Base-by-base conservation (phyloP, 2,113 vertebrate species). In the Poeciliopsis occidentalis region DNA sequence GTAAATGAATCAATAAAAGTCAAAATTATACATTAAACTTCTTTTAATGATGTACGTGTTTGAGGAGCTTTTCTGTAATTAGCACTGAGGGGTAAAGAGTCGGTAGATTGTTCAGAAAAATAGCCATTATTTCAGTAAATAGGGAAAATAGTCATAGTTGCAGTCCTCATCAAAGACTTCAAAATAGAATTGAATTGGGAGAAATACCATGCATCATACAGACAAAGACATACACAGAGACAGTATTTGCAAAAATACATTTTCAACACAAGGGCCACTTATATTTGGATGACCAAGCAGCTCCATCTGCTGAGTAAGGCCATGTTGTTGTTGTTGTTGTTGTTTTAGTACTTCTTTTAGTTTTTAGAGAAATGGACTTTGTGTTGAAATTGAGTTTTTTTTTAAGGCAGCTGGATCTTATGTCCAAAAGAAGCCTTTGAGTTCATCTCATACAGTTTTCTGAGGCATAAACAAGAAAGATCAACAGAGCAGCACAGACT, bases 151-250 rank as follows among this genome's bases (percentile, higher is more conserved):
- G 30, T 71, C 69, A 70, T 69, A 74, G 76, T 70, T 78, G 69
- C 73, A 83, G 67, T 78, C 64, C 66, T 62, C 34, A 71, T 76
- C 32, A 71, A 69, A 19, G 47, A 66, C 44, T 79, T 80, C 24
- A 73, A 76, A 76, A 76, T 71, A 82, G 71, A 78, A 80, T 73
- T 41, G 69, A 77, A 74, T 64, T 62, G 22, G 44, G 30, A 73
- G 64, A 37, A 74, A 82, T 74, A 68, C 75, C 51, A 77, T 76
- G 63, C 70, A 74, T 78, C 80, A 60, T 69, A 88, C 63, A 83
- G 37, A 83, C 69, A 88, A 67, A 87, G 60, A 88, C 76, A 87
- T 47, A 78, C 70, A 87, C 69, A 88, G 54, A 78, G 67, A 87
- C 69, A 88, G 64, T 73, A 69, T 44, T 79, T 64, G 73, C 76